Evolutionary conservation across 2,888 invertebrate genomes (phyloP).

Genomic region (Eristalinus aeneus): DNA sequence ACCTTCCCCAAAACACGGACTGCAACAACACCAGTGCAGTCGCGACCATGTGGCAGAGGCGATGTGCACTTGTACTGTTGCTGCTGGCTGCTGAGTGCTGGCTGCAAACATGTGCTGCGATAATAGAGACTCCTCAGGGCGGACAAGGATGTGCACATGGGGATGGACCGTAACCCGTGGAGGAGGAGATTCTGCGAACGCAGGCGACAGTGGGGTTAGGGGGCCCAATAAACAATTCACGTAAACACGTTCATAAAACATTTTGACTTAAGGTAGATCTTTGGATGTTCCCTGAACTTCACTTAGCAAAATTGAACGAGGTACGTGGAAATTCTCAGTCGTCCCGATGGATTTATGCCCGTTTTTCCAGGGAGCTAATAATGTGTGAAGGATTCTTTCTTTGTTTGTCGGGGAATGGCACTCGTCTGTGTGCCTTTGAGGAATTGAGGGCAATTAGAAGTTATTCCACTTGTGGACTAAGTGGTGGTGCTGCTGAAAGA

Average conservation of each 20-base stretch:
- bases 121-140: conserved; percentile 58
- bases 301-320: conserved; percentile 68
- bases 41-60: conserved; percentile 52
- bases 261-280: conserved; percentile 70
- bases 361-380: not conserved
- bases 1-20: conserved; percentile 65
- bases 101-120: conserved; percentile 49
- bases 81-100: conserved; percentile 10
- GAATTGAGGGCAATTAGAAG: not conserved
- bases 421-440: not conserved
- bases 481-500: not conserved
- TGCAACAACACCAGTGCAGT: conserved; percentile 55
- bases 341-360: conserved; percentile 14
- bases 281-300: conserved; percentile 65
- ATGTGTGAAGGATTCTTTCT: not conserved
- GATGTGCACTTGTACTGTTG: conserved; percentile 37
- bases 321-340: not conserved
- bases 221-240: conserved; percentile 64
- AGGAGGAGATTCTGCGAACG: conserved; percentile 30
- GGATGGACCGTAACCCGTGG: not conserved
- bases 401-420: not conserved
- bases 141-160: conserved; percentile 17
- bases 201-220: not conserved
- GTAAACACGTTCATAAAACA: conserved; percentile 69
- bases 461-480: not conserved